Evolutionary conservation across 2,888 invertebrate species (phyloP).

Genomic region (Yponomeuta sedellus): DNA sequence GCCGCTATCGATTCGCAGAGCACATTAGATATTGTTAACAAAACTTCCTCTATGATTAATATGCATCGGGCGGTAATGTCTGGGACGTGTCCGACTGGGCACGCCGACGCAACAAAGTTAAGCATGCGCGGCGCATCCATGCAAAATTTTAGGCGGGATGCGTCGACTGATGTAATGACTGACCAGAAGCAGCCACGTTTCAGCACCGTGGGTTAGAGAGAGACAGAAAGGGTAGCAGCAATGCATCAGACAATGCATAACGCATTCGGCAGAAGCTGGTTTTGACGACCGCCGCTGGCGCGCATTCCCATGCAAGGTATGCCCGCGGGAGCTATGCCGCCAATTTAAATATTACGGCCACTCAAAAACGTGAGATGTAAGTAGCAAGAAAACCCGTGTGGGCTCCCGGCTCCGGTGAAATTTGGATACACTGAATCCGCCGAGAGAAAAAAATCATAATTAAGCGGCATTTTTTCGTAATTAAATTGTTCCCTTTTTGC

Average conservation of each 20-base stretch:
- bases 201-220: conserved; percentile 53
- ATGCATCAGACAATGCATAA: conserved; percentile 58
- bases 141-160: conserved; percentile 76
- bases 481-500: conserved; percentile 64
- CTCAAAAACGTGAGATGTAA: conserved; percentile 74
- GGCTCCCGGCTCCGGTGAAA: conserved; percentile 53
- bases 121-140: conserved; percentile 72
- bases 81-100: conserved; percentile 53
- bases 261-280: conserved; percentile 72
- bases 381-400: conserved; percentile 70
- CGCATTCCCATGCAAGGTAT: conserved; percentile 73
- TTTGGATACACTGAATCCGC: conserved; percentile 59
- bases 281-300: conserved; percentile 59
- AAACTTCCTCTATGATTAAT: conserved; percentile 74
- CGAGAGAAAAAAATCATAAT: conserved; percentile 58
- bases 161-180: conserved; percentile 58
- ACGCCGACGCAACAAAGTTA: conserved; percentile 36
- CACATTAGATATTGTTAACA: conserved; percentile 76
- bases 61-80: conserved; percentile 72
- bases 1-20: conserved; percentile 59
- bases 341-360: conserved; percentile 75
- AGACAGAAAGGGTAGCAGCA: conserved; percentile 47
- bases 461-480: conserved; percentile 65
- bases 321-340: conserved; percentile 71
- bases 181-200: conserved; percentile 56